These are phyloP conservation scores for Neogale vison DNA, from an alignment of 2,113 vertebrate species.

Conservation along the genomic window DNA sequence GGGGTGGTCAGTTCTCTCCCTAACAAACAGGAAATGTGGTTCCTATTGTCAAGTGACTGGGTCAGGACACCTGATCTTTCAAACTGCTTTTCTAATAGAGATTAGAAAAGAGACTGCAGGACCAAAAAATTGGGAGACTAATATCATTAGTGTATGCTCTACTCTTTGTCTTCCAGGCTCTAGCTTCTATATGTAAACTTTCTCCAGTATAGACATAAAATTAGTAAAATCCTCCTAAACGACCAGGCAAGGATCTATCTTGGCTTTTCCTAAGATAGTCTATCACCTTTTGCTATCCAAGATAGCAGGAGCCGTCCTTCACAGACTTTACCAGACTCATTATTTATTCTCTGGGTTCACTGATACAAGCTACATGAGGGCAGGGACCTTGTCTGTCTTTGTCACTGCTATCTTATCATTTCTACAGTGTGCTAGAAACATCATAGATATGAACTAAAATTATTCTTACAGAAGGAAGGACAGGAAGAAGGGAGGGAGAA, in stretches of 20 bases:
- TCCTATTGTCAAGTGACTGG: not conserved
- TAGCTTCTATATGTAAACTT: not conserved
- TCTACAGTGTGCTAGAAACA: not conserved
- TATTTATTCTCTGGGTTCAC: not conserved
- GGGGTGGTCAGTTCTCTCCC: not conserved
- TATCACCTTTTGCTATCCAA: not conserved
- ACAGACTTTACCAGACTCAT: not conserved
- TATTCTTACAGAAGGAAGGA: not conserved
- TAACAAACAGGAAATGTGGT: constrained; percentile 44
- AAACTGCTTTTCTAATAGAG: not conserved
- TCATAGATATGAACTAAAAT: not conserved
- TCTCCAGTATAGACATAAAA: not conserved
- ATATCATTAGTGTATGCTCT: not conserved
- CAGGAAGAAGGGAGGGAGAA: not conserved
- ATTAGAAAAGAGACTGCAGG: not conserved
- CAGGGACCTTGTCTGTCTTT: not conserved
- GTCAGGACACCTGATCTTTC: constrained; percentile 36
- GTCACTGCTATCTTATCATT: not conserved
- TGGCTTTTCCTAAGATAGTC: not conserved
- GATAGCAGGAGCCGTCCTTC: not conserved
- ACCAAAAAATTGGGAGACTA: not conserved
- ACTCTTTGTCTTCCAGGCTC: constrained; percentile 4
- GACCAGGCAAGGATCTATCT: not conserved
- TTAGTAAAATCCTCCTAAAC: not conserved
- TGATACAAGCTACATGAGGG: not conserved